A percentile compares a stretch with the other conserved stretches of the same genome.
Evolutionary conservation across 2,797 vertebrate species (phyloP).

Genomic region (Heliangelus exortis): DNA sequence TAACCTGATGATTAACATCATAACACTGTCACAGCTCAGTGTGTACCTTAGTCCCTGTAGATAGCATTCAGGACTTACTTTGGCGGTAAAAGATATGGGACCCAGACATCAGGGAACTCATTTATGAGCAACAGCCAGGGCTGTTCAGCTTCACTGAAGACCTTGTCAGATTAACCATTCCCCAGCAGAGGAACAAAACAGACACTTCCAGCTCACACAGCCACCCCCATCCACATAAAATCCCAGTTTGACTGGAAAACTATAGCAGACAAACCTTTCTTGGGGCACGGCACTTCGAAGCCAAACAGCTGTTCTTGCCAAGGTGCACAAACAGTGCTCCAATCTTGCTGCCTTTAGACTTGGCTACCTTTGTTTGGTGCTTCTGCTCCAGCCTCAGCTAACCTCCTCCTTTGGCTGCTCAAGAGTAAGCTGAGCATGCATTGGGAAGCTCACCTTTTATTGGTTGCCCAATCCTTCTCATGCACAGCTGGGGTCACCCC

Average conservation of each 20-base stretch:
- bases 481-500: no score
- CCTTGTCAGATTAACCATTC: neutral
- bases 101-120: neutral
- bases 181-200: neutral
- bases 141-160: neutral
- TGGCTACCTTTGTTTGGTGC: no score
- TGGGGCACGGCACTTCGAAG: no score
- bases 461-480: no score
- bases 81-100: neutral
- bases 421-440: no score
- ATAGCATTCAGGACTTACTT: neutral
- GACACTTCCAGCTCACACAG: neutral
- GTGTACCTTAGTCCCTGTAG: neutral
- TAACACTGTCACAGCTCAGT: neutral
- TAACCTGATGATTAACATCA: neutral
- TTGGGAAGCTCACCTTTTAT: no score
- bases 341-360: no score
- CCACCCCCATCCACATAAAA: neutral
- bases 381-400: no score
- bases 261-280: no score
- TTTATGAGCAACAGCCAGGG: fast-evolving
- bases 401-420: no score
- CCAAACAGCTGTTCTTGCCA: no score
- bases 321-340: no score
- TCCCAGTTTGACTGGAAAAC: neutral